Base-by-base conservation (phyloP, 2,888 invertebrate species). In the Apamea monoglypha region DNA sequence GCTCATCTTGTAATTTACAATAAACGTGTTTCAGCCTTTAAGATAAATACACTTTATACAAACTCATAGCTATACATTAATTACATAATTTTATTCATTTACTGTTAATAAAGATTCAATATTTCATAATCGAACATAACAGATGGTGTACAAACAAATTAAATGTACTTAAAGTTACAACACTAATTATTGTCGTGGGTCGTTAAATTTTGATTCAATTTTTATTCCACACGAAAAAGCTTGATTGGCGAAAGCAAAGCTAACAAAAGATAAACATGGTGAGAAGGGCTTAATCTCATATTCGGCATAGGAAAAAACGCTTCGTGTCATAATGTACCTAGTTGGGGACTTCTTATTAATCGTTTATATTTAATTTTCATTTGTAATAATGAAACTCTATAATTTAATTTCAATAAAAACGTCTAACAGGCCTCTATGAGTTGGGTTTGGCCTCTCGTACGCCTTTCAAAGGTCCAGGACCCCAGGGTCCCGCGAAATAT, bases 141-240 rank as follows among this genome's bases (percentile, higher is more conserved):
- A 83, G 71, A 79, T 82, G 81, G 77, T 78, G 50, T 79, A 44
- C 82, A 84, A 88, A 84, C 84, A 90, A 89, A 87, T 76, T 76
- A 85, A 85, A 83, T 74, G 63, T 88, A 91, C 88, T 92, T 90
- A 89, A 91, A 90, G 84, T 91, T 92, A 93, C 88, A 92, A 92
- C 79, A 93, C 95, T 96, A 96, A 95, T 96, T 96, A 96, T 96
- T 96, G 96, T 96, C 96, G 93, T 92, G 94, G 92, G 91, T 92
- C 87, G 90, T 91, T 90, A 89, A 82, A 91, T 92, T 93, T 93
- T 89, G 90, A 88, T 89, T 90, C 75, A 76, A 83, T 85, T 85
- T 84, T 84, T 78, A 87, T 83, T 87, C 87, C 86, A 84, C 87
- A 82, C 87, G 83, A 88, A 85, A 86, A 82, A 81, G 59, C 44